Percentiles rank a stretch among this genome's conserved stretches.
Evolutionary conservation across 2,888 invertebrate species (phyloP).

Genomic region (Apocheima hispidaria): DNA sequence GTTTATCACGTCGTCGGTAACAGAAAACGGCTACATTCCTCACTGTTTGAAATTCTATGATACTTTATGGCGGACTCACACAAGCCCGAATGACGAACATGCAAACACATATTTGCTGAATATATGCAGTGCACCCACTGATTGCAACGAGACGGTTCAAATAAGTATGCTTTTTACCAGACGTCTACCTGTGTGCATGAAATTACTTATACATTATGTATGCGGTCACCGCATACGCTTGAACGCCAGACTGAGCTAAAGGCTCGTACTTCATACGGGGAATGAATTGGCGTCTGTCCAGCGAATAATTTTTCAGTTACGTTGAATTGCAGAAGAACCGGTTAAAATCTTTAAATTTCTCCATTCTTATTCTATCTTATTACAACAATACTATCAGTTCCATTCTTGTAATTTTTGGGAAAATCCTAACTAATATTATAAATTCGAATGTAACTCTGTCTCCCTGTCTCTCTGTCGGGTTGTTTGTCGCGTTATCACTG

Average conservation of each 20-base stretch:
- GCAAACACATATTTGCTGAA: slow-evolving; percentile 33
- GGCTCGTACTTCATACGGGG: slow-evolving; percentile 25
- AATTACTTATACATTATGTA: slow-evolving; percentile 41
- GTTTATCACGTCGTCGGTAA: not conserved
- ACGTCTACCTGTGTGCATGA: slow-evolving; percentile 44
- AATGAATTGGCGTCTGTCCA: slow-evolving; percentile 35
- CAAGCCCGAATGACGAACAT: slow-evolving; percentile 37
- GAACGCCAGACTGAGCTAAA: slow-evolving; percentile 36
- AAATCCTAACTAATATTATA: no score
- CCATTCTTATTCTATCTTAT: not conserved
- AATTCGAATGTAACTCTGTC: no score
- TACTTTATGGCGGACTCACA: slow-evolving; percentile 55
- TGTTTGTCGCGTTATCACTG: no score
- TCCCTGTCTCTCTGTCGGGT: no score
- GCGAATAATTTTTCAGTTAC: slow-evolving; percentile 32
- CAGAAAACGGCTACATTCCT: not conserved
- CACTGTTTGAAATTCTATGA: not conserved
- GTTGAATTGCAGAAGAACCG: slow-evolving; percentile 20
- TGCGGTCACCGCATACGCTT: slow-evolving; percentile 43
- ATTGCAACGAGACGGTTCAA: slow-evolving; percentile 47
- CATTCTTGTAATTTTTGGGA: no score
- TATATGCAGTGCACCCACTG: slow-evolving; percentile 48
- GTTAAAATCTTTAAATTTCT: slow-evolving; percentile 8
- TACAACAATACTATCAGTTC: no score
- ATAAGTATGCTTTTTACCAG: slow-evolving; percentile 44